Base-by-base conservation (phyloP, 2,888 invertebrate genomes). In the Eugnorisma glareosa region DNA sequence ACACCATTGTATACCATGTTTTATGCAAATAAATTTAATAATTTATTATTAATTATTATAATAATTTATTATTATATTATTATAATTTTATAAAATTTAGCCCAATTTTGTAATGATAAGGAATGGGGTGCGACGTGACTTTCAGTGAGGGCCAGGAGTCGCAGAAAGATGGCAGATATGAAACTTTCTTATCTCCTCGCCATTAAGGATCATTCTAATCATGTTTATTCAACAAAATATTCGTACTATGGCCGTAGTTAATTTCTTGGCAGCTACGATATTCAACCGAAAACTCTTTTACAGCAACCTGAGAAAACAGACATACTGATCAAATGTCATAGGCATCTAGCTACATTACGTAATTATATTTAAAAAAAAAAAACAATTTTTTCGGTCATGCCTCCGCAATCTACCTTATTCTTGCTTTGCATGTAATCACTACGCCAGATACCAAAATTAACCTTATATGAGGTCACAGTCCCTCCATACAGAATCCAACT, bases 141-240 rank as follows among this genome's bases (percentile, higher is more conserved):
- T 40, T 28, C 21, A 54, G 59, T 35, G n/a, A n/a, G n/a, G n/a
- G n/a, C n/a, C 67, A 35, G 31, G 24, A 63, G 69, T 75, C 57
- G 15, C 54, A 48, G 4, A 48, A 15, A 81, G 81, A 81, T 75
- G 35, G 35, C 0, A 71, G 81, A 81, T 73, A 79, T 15, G 43
- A 64, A 73, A 48, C n/a, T 66, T 57, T 0, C 43, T 48, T 77
- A 77, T 70, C 78, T 48, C 35, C 24, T 24, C 7, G 6, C 40
- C 31, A 77, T 78, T 59, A 59, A 35, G 31, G 21, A 1, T 11
- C 40, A 69, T 45, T 68, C 64, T 37, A 77, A 68, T 57, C 11
- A 75, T 75, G 48, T 51, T 63, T 66, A 64, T 51, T 66, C 13
- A 11, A 15, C 21, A n/a, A 51, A 78, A 18, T 54, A 54, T n/a